Evolutionary conservation across 2,888 invertebrate species (phyloP).

Genomic region (Seira musarum): DNA sequence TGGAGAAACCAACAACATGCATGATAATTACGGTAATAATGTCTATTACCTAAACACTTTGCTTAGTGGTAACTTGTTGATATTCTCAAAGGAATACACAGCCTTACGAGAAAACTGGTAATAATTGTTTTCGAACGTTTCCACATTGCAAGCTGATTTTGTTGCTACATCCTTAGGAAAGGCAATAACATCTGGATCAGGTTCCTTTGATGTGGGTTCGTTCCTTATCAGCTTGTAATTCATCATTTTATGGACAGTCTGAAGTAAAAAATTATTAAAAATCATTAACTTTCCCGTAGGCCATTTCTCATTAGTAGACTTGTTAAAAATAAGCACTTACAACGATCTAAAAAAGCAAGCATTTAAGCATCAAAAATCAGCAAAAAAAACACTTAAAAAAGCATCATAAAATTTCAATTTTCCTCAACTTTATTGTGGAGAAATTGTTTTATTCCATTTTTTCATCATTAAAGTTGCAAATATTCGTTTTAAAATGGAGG

Average conservation of each 20-base stretch:
- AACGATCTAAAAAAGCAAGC: neutral
- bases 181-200: constrained; percentile 68
- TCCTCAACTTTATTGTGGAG: no score
- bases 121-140: constrained; percentile 58
- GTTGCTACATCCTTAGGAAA: constrained; percentile 66
- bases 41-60: constrained; percentile 79
- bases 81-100: constrained; percentile 77
- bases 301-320: neutral
- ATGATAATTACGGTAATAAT: no score
- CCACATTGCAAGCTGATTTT: constrained; percentile 12
- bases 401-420: no score
- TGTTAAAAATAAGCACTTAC: neutral
- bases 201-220: constrained; percentile 55
- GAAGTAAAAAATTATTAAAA: constrained; percentile 22
- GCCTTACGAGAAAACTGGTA: constrained; percentile 38
- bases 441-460: no score
- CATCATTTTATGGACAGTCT: constrained; percentile 69
- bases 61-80: constrained; percentile 78
- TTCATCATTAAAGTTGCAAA: no score
- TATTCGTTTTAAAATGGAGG: no score
- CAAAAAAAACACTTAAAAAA: no score
- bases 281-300: neutral
- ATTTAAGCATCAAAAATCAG: neutral
- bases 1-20: no score
- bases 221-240: constrained; percentile 67